Conservation (phyloP, 1,140 invertebrate species). For the Cherax destructor region DNA sequence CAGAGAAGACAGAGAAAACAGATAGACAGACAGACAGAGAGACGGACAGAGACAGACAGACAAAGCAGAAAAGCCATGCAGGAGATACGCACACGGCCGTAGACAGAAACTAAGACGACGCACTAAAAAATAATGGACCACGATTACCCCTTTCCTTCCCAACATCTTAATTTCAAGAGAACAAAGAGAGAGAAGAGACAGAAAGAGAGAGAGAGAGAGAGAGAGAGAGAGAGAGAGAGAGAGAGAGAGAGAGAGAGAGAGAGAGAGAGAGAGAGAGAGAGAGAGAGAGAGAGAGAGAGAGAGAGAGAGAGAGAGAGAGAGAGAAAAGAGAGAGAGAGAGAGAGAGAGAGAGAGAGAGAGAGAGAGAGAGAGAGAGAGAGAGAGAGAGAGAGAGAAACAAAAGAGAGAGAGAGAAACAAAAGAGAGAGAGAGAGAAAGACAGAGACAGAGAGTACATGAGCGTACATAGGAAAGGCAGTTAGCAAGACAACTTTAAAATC, state of each 20-base stretch:
- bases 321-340: not conserved
- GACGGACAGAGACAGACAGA: not conserved
- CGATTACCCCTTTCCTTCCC: no score
- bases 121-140: not conserved
- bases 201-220: conserved; percentile 12
- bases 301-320: not conserved
- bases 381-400: not conserved
- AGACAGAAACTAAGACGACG: not conserved
- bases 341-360: conserved; percentile 2
- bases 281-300: no score
- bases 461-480: no score
- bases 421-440: no score
- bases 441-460: no score
- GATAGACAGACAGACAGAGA: not conserved
- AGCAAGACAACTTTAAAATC: no score
- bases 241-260: no score
- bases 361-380: not conserved
- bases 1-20: no score
- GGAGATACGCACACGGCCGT: no score
- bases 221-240: not conserved
- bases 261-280: no score
- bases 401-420: no score
- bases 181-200: not conserved
- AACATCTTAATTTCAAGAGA: no score
- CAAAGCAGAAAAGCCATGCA: not conserved